These are phyloP conservation scores for Cheirogaleus medius DNA, from an alignment of 2,113 vertebrate genomes.

Conservation along the genomic window DNA sequence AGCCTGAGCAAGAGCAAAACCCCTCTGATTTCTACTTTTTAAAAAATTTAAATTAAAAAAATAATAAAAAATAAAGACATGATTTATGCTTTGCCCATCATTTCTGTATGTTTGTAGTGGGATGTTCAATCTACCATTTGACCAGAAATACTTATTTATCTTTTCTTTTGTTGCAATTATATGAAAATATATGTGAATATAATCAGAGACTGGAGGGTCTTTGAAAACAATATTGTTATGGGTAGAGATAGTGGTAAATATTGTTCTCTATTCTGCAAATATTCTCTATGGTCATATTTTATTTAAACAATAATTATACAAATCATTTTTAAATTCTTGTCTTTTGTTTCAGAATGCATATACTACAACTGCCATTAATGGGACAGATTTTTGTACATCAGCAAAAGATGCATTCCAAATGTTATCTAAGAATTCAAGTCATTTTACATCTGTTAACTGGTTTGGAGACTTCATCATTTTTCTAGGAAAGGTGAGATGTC, in stretches of 20 bases:
- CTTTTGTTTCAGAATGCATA: constrained; percentile 85
- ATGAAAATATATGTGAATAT: not conserved
- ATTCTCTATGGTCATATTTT: not conserved
- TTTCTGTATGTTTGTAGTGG: not conserved
- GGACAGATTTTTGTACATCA: constrained; percentile 87
- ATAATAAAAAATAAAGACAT: not conserved
- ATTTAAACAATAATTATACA: not conserved
- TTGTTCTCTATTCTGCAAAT: not conserved
- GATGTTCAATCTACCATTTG: not conserved
- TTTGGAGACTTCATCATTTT: constrained; percentile 86
- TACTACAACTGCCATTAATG: constrained; percentile 84
- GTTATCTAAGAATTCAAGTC: constrained; percentile 80
- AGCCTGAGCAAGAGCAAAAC: no score
- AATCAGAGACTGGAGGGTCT: not conserved
- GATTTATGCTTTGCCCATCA: not conserved
- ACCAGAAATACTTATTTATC: not conserved
- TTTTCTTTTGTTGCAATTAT: not conserved
- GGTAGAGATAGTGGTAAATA: not conserved
- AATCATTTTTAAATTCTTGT: not conserved
- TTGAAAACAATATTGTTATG: not conserved
- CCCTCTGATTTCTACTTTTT: no score
- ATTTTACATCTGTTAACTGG: constrained; percentile 77
- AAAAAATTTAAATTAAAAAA: no score
- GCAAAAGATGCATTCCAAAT: constrained; percentile 81
- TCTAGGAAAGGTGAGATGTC: constrained; percentile 86